These are phyloP conservation scores for Hydractinia echinata DNA, from an alignment of 30 jellyfish, hydroid and myxozoan genomes.

Conservation along the genomic window DNA sequence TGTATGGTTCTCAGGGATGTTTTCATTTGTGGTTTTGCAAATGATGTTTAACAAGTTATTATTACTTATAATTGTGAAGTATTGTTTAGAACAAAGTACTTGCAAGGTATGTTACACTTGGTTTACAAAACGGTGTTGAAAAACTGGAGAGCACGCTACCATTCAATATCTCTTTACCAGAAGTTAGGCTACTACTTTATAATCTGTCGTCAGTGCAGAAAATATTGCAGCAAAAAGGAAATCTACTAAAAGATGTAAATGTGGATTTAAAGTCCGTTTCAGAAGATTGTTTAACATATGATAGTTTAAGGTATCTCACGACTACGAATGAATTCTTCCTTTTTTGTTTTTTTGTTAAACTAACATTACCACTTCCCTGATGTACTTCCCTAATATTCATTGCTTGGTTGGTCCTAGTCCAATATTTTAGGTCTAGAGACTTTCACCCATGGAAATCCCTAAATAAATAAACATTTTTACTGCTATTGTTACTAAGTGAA, in stretches of 20 bases:
- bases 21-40: conserved; percentile 10
- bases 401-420: too few species aligned
- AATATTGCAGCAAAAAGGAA: conserved; percentile 19
- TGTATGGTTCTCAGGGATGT: conserved; percentile 34
- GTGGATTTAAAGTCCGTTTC: conserved; percentile 51
- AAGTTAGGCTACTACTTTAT: conserved; percentile 2
- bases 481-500: too few species aligned
- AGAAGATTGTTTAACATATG: conserved; percentile 45
- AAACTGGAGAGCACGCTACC: neutral
- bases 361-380: too few species aligned
- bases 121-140: conserved; percentile 12
- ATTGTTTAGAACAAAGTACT: neutral
- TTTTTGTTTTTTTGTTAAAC: too few species aligned
- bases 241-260: conserved; percentile 51
- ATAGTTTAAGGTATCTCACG: conserved; percentile 45
- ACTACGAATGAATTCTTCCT: neutral
- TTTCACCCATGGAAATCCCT: too few species aligned
- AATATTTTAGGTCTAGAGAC: too few species aligned
- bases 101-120: neutral
- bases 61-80: too few species aligned
- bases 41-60: too few species aligned
- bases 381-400: too few species aligned
- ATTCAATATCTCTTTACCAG: conserved; percentile 3
- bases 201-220: neutral
- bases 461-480: too few species aligned